Evolutionary conservation across 1,140 invertebrate genomes (phyloP).

Genomic region (Solenopsis fugax): DNA sequence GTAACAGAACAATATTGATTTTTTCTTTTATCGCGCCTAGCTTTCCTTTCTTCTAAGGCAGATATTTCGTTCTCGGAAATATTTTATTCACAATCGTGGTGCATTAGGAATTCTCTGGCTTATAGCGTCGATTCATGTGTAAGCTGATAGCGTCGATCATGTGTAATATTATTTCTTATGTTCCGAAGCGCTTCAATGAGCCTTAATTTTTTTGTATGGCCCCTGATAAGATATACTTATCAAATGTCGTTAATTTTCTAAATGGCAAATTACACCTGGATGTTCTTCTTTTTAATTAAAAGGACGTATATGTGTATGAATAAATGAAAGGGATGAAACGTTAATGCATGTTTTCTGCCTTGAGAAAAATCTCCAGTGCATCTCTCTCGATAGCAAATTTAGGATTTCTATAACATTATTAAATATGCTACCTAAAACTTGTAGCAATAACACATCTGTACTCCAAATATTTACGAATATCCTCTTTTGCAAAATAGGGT

Average conservation of each 20-base stretch:
- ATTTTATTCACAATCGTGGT: constrained; percentile 40
- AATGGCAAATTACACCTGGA: constrained; percentile 40
- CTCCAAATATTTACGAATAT: constrained; percentile 10
- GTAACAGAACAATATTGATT: constrained; percentile 16
- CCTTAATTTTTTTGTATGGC: constrained; percentile 60
- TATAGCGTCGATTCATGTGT: constrained; percentile 57
- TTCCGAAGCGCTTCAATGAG: constrained; percentile 65
- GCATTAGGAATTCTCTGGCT: constrained; percentile 72
- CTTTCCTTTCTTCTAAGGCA: neutral
- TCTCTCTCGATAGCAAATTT: constrained; percentile 10
- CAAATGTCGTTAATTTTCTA: constrained; percentile 43
- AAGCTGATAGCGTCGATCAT: constrained; percentile 51
- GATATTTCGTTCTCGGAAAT: constrained; percentile 15
- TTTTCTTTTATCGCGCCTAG: neutral
- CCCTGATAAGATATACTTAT: constrained; percentile 64
- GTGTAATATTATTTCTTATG: constrained; percentile 60
- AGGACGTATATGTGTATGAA: neutral
- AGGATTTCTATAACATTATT: constrained; percentile 22
- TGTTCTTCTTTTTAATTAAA: constrained; percentile 35
- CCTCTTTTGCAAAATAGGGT: neutral
- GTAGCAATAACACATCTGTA: constrained; percentile 31
- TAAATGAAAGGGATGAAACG: constrained; percentile 24
- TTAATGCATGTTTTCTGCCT: neutral
- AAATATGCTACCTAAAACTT: constrained; percentile 29
- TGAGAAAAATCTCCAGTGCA: constrained; percentile 9